These are phyloP conservation scores for Mus caroli DNA, from an alignment of 2,797 vertebrate species.

Conservation along the genomic window DNA sequence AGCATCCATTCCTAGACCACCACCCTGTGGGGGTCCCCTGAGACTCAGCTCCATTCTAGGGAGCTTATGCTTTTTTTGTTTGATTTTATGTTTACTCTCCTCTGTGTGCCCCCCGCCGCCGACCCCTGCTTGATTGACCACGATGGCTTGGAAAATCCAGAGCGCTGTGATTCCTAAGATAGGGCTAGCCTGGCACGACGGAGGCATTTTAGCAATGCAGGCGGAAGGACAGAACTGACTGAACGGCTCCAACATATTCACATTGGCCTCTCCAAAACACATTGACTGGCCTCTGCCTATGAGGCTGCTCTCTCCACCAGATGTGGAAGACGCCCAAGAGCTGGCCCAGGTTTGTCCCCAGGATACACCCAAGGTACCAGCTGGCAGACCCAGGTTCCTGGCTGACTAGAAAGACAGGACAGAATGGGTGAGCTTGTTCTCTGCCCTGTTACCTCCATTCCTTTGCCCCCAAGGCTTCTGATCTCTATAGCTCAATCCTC, in stretches of 20 bases:
- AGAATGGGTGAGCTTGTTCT: fast-evolving
- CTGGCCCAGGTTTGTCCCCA: neutral
- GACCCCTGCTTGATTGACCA: fast-evolving
- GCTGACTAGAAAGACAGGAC: neutral
- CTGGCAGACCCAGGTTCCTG: too few species aligned
- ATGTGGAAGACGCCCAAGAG: neutral
- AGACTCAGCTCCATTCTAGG: neutral
- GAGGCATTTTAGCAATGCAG: neutral
- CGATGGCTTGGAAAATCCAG: neutral
- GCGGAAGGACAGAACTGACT: neutral
- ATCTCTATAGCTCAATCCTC: neutral
- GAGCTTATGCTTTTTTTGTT: neutral
- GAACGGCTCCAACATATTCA: neutral
- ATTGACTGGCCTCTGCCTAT: neutral
- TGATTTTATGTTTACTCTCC: neutral
- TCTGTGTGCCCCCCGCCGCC: neutral
- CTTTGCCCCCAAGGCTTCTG: neutral
- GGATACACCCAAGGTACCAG: neutral
- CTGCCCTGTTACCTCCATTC: neutral
- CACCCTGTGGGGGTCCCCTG: fast-evolving
- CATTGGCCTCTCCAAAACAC: neutral
- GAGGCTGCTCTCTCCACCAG: neutral
- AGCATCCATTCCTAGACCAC: neutral
- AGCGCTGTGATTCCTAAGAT: fast-evolving
- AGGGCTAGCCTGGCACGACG: neutral